Base-by-base conservation (phyloP, 2,888 invertebrate species). In the Tenthredo livida region DNA sequence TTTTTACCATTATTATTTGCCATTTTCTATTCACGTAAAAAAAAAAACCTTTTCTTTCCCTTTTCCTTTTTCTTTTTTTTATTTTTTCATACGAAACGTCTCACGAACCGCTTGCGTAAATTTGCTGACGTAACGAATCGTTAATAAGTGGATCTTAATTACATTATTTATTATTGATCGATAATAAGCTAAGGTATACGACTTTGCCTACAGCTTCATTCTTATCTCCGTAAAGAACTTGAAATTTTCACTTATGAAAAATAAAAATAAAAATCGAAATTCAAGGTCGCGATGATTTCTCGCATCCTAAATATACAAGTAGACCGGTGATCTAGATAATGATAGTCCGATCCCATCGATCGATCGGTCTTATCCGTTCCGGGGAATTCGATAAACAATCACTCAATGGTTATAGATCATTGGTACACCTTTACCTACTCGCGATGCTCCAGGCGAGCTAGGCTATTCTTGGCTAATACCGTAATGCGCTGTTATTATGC, bases 381-480 rank as follows among this genome's bases (percentile, higher is more conserved):
- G n/a, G 6, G 21, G 3, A 73, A 43, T 43, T 73, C 72, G 72
- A 43, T 73, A 73, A n/a, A 73, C 21, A n/a, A 43, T 73, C 25
- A 67, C 15, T 73, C 1, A 37, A 37, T 43, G 77, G 29, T 29
- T 29, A 29, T 29, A 50, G 33, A 77, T 54, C 77, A 54, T 54
- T 33, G 77, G 54, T 77, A 77, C 54, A 77, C 50, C 17, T 54
- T 15, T 77, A 17, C 33, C n/a, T 6, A 40, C 43, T 72, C 43
- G 21, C 7, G 72, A 43, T n/a, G 43, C 72, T 72, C 72, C 72
- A 37, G 43, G 72, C 72, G 21, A 33, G 72, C 43, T 5, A 33
- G n/a, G 37, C 77, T 77, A 77, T 77, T 77, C 54, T 54, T 77
- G 77, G 77, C 77, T 54, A 77, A 29, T 33, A 77, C 77, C 29